Base-by-base conservation (phyloP, 2,113 vertebrate genomes). In the Macrotus californicus region DNA sequence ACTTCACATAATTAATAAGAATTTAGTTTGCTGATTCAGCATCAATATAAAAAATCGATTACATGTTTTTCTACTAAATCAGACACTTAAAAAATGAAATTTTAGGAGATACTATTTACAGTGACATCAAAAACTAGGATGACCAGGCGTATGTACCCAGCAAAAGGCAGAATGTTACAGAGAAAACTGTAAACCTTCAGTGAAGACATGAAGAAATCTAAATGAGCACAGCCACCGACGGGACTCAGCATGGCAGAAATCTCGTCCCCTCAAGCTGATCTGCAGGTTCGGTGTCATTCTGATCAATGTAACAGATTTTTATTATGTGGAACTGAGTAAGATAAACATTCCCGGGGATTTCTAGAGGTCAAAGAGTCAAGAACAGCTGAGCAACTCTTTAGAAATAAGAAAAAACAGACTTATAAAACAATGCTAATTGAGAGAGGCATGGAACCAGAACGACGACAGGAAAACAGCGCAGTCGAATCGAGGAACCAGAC, bases 221-320 rank as follows among this genome's bases (percentile, higher is more conserved):
- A 75, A 14, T 52, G 88, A 76, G 81, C 34, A 67, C 66, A 2
- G 39, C 75, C 59, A 31, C 3, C 36, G 8, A 64, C 6, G 81
- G 48, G 29, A 54, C 36, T 85, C 73, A 77, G 64, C 66, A 48
- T 7, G 69, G 31, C 50, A 70, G 72, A 92, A 79, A 88, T 70
- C 36, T 69, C 93, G 80, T 93, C 48, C 94, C 59, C 79, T 85
- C 88, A 52, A 52, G 89, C 3, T 92, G 87, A 91, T 64, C 77
- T 76, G 59, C 34, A 59, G 18, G 18, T 41, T 67, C 89, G 80
- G 4, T 67, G 80, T 72, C 87, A 75, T 72, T 64, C 52, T 77
- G 93, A 82, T 64, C 46, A 41, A 52, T 91, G 61, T 48, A 89
- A 83, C 76, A 80, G 36, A 50, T 50, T 64, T 94, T 83, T 72